Evolutionary conservation across 1,140 invertebrate genomes (phyloP).

Genomic region (Panagrolaimus sp.): DNA sequence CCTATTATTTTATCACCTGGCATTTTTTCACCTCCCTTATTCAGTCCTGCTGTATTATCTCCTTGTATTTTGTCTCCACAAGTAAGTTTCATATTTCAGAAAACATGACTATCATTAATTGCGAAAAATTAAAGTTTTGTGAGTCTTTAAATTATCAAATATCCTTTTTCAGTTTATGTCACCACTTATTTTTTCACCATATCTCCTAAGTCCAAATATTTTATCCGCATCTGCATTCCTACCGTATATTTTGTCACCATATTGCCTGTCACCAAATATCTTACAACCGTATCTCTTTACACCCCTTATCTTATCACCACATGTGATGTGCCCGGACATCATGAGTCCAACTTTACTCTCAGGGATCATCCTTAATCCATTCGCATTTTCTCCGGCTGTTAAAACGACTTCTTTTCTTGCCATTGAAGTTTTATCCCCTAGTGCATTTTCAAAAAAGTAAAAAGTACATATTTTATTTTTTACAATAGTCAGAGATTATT

Average conservation of each 20-base stretch:
- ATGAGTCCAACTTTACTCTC: not conserved
- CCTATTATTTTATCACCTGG: slow-evolving; percentile 47
- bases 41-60: slow-evolving; percentile 40
- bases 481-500: no score
- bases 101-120: no score
- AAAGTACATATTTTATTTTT: no score
- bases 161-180: slow-evolving; percentile 18
- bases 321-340: not conserved
- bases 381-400: slow-evolving; percentile 2
- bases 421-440: slow-evolving; percentile 51
- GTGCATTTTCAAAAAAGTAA: slow-evolving; percentile 4
- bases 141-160: not conserved
- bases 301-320: not conserved
- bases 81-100: no score
- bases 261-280: slow-evolving; percentile 17
- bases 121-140: no score
- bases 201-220: slow-evolving; percentile 15
- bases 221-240: not conserved
- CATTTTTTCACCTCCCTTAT: slow-evolving; percentile 45
- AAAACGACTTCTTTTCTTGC: slow-evolving; percentile 41
- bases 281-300: slow-evolving; percentile 15
- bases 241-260: slow-evolving; percentile 19
- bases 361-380: not conserved
- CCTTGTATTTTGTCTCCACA: not conserved
- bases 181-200: slow-evolving; percentile 22